Conservation (phyloP, 2,113 vertebrate genomes). For the Microcebus griseorufus region DNA sequence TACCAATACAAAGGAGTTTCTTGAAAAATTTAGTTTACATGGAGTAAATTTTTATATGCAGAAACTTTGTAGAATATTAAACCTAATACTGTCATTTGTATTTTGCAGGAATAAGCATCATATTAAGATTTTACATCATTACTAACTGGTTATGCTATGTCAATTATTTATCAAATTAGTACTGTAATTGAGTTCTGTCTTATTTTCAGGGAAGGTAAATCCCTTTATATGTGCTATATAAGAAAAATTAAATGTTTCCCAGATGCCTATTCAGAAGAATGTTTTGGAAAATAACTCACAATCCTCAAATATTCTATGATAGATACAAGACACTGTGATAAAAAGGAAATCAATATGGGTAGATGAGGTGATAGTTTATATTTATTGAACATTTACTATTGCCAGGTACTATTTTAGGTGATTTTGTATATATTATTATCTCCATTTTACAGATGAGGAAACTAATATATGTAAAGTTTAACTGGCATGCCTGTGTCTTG, state of each 20-base stretch:
- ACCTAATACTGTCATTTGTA: neutral
- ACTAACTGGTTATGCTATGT: neutral
- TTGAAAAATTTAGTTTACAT: slow-evolving; percentile 10
- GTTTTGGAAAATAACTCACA: slow-evolving; percentile 6
- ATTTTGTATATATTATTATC: neutral
- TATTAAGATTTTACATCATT: slow-evolving; percentile 31
- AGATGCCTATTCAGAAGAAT: slow-evolving; percentile 10
- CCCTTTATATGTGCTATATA: neutral
- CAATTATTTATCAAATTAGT: slow-evolving; percentile 11
- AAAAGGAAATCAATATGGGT: neutral
- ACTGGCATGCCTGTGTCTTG: neutral
- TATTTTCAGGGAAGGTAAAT: neutral
- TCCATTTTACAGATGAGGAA: slow-evolving; percentile 40
- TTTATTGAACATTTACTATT: neutral
- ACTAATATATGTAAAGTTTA: neutral
- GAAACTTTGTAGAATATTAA: slow-evolving; percentile 16
- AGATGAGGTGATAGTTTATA: neutral
- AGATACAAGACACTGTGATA: neutral
- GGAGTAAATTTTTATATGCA: neutral
- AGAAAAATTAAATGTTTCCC: neutral
- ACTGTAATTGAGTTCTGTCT: neutral
- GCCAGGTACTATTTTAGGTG: neutral
- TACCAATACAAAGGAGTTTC: neutral
- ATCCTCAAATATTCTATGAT: neutral
- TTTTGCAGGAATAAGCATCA: neutral